Base-by-base conservation (phyloP, 2,888 invertebrate genomes). In the Barypeithes pellucidus region DNA sequence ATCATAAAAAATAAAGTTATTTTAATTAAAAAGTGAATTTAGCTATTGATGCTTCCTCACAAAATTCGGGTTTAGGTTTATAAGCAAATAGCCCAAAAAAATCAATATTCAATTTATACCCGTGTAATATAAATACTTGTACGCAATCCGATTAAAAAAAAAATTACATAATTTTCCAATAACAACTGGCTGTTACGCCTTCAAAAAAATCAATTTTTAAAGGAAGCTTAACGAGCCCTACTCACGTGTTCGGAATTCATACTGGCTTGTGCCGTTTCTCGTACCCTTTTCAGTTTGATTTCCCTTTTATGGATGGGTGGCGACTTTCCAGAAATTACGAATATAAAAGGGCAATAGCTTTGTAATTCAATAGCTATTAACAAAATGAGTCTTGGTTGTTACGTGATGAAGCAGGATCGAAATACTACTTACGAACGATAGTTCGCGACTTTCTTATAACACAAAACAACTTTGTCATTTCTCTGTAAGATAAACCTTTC, bases 121-220 rank as follows among this genome's bases (percentile, higher is more conserved):
- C 7, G 9, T 8, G 1, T 8, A 29, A 29, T 29, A 29, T 24
- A 24, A 24, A 24, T 5, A 29, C 9, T 8, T 16, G 7, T 45
- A 16, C 16, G 16, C 5, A 12, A 16, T 45, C 16, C n/a, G n/a
- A n/a, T n/a, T n/a, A n/a, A n/a, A n/a, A n/a, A n/a, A n/a, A n/a
- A n/a, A n/a, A n/a, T n/a, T n/a, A n/a, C n/a, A n/a, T n/a, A 50
- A 50, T 50, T 22, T n/a, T n/a, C 4, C 20, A 24, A 50, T n/a
- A 50, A 24, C 33, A 57, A 33, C 33, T 5, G 54, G 54, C 33
- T 57, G 54, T 18, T 16, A 33, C 2, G 54, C 54, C 12, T 11
- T n/a, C 52, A 33, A 65, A 29, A 63, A 65, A 65, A 65, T 65
- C 65, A 65, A 65, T 65, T 50, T 63, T 63, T 20, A 43, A 63